Conservation (phyloP, 2,113 vertebrate genomes). For the Nycticryphes semicollaris region DNA sequence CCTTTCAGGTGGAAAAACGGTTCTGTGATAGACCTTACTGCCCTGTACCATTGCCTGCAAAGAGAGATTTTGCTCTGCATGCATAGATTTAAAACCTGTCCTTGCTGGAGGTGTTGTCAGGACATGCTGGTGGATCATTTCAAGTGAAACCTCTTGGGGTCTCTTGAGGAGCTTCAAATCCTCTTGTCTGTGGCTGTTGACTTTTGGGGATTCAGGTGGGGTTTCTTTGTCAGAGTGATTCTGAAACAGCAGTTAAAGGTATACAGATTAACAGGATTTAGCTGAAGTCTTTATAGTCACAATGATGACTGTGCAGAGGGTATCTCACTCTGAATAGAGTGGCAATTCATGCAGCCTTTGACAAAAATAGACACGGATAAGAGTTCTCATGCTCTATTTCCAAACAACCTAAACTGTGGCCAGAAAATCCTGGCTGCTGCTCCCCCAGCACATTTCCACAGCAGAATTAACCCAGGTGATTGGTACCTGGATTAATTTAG, state of each 20-base stretch:
- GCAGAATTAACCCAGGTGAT: background rate
- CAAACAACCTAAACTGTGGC: background rate
- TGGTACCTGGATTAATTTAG: background rate
- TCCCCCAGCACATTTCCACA: background rate
- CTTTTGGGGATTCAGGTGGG: background rate
- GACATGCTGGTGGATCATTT: background rate
- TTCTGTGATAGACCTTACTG: background rate
- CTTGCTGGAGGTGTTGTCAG: background rate
- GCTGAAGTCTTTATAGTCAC: background rate
- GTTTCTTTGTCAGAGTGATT: background rate
- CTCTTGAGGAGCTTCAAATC: background rate
- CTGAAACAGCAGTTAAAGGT: background rate
- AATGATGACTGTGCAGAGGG: background rate
- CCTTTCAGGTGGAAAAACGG: background rate
- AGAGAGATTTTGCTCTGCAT: background rate
- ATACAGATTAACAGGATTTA: background rate
- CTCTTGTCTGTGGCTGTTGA: background rate
- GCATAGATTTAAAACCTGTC: background rate
- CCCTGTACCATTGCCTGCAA: background rate
- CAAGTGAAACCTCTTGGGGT: background rate
- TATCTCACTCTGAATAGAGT: background rate
- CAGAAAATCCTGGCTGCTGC: slow-evolving; percentile 2
- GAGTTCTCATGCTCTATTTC: background rate
- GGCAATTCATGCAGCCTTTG: background rate
- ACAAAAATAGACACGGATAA: background rate